Conservation (phyloP, 1,140 invertebrate genomes). For the Semibalanus balanoides region DNA sequence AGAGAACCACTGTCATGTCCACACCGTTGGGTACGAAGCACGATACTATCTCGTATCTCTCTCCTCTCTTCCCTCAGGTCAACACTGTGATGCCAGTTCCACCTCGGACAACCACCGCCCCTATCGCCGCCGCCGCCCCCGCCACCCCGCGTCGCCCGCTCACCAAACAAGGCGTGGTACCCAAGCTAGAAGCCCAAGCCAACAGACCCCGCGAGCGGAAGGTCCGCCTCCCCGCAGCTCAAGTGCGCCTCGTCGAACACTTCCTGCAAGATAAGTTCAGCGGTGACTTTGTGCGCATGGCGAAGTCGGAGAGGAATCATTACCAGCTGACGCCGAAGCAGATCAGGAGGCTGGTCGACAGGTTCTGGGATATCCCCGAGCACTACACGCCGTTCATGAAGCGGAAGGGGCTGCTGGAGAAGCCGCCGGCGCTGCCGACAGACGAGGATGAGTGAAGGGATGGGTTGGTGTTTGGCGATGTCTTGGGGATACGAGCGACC, state of each 20-base stretch:
- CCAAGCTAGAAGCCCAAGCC: background rate
- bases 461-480: too few relatives aligned
- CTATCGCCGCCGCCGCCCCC: background rate
- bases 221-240: background rate
- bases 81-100: background rate
- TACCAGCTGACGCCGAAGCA: slow-evolving; percentile 1
- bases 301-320: background rate
- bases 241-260: background rate
- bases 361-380: background rate
- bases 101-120: too few relatives aligned
- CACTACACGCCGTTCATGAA: background rate
- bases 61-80: too few relatives aligned
- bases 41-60: too few relatives aligned
- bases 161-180: background rate
- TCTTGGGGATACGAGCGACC: too few relatives aligned
- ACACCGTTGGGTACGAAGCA: too few relatives aligned
- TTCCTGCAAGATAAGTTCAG: background rate
- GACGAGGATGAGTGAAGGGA: too few relatives aligned
- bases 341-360: background rate
- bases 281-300: background rate
- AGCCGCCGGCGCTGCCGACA: background rate
- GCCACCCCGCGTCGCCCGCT: background rate
- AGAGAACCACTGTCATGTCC: too few relatives aligned
- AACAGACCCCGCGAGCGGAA: background rate
- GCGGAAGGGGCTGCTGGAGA: background rate